These are phyloP conservation scores for Mimas tiliae DNA, from an alignment of 2,888 invertebrate species.

Conservation along the genomic window DNA sequence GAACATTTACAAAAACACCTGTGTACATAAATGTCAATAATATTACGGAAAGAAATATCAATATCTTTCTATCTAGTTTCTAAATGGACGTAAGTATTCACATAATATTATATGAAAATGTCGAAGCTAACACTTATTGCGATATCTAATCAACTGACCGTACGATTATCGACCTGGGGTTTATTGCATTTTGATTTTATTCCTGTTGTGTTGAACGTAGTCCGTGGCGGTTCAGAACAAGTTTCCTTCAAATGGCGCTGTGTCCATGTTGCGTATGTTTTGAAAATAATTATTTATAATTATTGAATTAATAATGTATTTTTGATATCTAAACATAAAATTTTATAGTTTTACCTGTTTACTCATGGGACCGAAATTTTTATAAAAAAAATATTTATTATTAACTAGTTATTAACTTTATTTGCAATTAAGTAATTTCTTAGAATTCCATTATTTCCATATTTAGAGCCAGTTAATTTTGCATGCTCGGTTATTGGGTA, in stretches of 20 bases:
- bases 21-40: neutral
- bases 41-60: neutral
- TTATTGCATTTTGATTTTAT: slow-evolving; percentile 1
- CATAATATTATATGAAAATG: neutral
- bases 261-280: neutral
- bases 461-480: no score
- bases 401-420: no score
- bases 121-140: slow-evolving; percentile 8
- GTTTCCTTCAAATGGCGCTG: neutral
- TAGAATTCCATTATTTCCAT: no score
- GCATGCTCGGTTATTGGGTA: no score
- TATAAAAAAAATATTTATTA: no score
- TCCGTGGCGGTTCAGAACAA: neutral
- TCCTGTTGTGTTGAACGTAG: neutral
- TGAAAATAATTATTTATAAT: no score
- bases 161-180: neutral
- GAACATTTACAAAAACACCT: neutral
- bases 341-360: no score
- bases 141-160: slow-evolving; percentile 2
- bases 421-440: no score
- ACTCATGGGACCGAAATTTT: no score
- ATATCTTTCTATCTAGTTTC: neutral
- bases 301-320: no score
- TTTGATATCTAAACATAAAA: no score
- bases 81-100: neutral